Base-by-base conservation (phyloP, 2,797 vertebrate genomes). In the Crenuchus spilurus region DNA sequence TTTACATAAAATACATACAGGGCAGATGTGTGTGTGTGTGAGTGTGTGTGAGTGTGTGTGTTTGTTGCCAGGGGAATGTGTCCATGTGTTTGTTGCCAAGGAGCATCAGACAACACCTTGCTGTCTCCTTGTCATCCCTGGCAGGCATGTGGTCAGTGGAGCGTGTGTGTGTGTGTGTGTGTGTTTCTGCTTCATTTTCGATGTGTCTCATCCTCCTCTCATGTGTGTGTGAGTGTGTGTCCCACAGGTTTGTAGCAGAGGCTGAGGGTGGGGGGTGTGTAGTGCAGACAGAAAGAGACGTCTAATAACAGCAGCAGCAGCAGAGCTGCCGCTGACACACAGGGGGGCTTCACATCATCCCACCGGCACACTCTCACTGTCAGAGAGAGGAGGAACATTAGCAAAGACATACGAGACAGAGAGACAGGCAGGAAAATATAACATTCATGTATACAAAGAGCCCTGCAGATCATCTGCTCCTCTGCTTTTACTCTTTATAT, bases 31-130 rank as follows among this genome's bases (percentile, higher is more conserved):
- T 33, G 35, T 74, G 39, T 49, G 48, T 65, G 39, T 46, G 31
- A 22, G 26, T 28, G 13, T 74, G 11, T 69, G 20, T 74, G 76
- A 69, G 44, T 41, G 61, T 65, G 11, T 61, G 80, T 79, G 84
- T 85, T 85, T 87, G 86, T 86, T 88, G 85, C 35, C 69, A 48
- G 35, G 31, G 87, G 84, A 82, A 88, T 85, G 83, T 72, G 81
- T 91, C 83, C n/a, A 5, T 63, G 20, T 64, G 60, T 67, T 74
- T 58, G 51, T 54, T 67, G 62, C 54, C 31, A 60, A 60, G 44
- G 54, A 74, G 54, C 67, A 81, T 87, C 87, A 87, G 75, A 84
- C 81, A 75, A 84, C 85, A 91, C 88, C 90, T 88, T 87, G 80
- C 82, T 79, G 64, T 89, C 86, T 85, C 79, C 78, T 84, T 85